Conservation (phyloP, 2,797 vertebrate species). For the Cuniculus paca region DNA sequence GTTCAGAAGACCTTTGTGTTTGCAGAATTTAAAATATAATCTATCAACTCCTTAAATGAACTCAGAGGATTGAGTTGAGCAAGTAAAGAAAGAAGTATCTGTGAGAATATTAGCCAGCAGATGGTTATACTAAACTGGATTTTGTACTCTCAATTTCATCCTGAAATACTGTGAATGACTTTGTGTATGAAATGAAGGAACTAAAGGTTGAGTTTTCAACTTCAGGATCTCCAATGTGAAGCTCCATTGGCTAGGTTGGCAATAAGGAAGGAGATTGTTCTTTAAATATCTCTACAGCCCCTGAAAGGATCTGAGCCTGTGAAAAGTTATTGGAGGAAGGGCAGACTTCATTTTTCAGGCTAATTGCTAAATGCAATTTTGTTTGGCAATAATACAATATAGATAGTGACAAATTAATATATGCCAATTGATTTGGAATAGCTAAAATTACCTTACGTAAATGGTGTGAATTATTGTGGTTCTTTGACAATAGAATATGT, state of each 20-base stretch:
- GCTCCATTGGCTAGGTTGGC: neutral
- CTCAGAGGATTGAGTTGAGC: neutral
- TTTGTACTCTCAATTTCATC: neutral
- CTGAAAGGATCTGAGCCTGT: neutral
- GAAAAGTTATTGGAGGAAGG: neutral
- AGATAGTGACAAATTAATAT: neutral
- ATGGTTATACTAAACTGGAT: neutral
- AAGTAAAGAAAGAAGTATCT: neutral
- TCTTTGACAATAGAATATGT: constrained; percentile 17
- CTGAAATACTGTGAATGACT: neutral
- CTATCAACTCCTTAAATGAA: neutral
- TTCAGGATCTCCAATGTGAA: neutral
- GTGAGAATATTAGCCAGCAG: neutral
- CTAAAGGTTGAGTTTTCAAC: neutral
- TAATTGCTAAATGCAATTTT: neutral
- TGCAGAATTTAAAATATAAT: constrained; percentile 26
- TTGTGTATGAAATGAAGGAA: neutral
- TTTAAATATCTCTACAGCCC: neutral
- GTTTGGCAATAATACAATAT: neutral
- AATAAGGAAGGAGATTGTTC: neutral
- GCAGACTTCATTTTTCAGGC: neutral
- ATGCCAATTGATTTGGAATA: neutral
- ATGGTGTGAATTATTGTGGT: neutral
- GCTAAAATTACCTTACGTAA: neutral
- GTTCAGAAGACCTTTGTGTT: neutral